A percentile compares a stretch with the other conserved stretches of the same genome.
These are phyloP conservation scores for Sycophila sp. DNA, from an alignment of 1,140 invertebrate species.

Conservation along the genomic window DNA sequence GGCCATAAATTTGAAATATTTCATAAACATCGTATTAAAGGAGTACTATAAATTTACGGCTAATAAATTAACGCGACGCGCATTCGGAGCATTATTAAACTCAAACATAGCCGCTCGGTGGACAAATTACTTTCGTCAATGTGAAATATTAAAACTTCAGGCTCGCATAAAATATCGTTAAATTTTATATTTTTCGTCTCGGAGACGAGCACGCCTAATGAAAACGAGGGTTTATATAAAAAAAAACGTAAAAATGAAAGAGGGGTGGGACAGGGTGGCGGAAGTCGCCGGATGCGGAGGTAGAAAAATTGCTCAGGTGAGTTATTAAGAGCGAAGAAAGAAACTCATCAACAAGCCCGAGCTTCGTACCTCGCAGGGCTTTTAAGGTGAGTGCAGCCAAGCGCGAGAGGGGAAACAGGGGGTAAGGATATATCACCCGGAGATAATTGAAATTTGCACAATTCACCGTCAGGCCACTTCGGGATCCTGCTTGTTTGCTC, in stretches of 20 bases:
- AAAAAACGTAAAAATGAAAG: background rate
- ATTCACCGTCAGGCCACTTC: background rate
- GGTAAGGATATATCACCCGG: background rate
- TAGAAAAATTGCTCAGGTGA: conserved; percentile 9
- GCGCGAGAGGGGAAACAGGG: background rate
- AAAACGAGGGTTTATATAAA: too few species aligned
- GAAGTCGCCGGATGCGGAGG: background rate
- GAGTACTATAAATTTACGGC: too few species aligned
- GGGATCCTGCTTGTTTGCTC: background rate
- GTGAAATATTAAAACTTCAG: too few species aligned
- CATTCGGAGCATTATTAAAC: too few species aligned
- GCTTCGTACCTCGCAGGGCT: background rate
- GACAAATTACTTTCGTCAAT: too few species aligned
- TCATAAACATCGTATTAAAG: too few species aligned
- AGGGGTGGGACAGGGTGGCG: background rate
- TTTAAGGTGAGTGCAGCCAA: background rate
- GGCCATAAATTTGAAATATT: too few species aligned
- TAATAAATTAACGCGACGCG: too few species aligned
- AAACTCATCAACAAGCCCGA: conserved; percentile 31
- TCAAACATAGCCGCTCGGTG: too few species aligned
- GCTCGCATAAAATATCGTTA: too few species aligned
- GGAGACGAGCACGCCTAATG: background rate
- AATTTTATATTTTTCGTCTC: too few species aligned
- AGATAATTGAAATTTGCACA: conserved; percentile 26
- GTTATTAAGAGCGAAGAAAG: conserved; percentile 21